phyloP scores from a whole-genome alignment of 2,113 vertebrate species.

The Zosterops japonicus region DNA sequence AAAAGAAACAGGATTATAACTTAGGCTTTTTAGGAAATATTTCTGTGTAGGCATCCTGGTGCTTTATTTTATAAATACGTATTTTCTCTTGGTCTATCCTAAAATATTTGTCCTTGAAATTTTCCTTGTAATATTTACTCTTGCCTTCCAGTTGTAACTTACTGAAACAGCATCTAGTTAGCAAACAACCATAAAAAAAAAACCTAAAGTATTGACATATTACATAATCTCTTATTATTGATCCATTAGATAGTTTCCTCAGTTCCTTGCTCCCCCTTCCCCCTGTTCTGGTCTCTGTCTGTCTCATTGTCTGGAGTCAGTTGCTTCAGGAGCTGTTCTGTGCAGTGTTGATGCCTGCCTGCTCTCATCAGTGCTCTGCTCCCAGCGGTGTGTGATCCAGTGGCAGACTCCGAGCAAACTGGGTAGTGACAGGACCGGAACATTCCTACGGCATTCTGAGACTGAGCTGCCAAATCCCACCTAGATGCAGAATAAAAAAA shows the following conservation, averaged over 20 bases:
- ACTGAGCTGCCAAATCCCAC: background rate
- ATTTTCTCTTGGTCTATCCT: background rate
- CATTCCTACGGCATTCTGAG: background rate
- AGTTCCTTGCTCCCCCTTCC: background rate
- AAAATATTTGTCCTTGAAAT: background rate
- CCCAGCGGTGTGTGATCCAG: background rate
- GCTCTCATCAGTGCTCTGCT: background rate
- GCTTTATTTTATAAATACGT: background rate
- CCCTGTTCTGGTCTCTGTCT: background rate
- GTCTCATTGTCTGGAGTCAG: background rate
- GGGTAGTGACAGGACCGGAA: background rate
- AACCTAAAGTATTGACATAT: background rate
- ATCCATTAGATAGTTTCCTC: background rate
- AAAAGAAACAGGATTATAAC: background rate
- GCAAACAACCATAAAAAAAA: background rate
- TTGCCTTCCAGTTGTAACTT: background rate
- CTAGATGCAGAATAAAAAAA: background rate
- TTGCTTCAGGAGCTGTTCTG: background rate
- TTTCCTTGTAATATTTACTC: background rate
- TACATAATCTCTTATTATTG: background rate
- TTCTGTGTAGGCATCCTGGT: background rate
- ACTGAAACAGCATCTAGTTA: background rate
- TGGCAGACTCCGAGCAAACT: background rate
- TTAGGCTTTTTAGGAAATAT: background rate
- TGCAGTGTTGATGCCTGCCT: background rate